Percentiles rank a stretch among this genome's conserved stretches.
These are phyloP conservation scores for Cyclopterus lumpus DNA, from an alignment of 2,797 vertebrate species.

Conservation along the genomic window DNA sequence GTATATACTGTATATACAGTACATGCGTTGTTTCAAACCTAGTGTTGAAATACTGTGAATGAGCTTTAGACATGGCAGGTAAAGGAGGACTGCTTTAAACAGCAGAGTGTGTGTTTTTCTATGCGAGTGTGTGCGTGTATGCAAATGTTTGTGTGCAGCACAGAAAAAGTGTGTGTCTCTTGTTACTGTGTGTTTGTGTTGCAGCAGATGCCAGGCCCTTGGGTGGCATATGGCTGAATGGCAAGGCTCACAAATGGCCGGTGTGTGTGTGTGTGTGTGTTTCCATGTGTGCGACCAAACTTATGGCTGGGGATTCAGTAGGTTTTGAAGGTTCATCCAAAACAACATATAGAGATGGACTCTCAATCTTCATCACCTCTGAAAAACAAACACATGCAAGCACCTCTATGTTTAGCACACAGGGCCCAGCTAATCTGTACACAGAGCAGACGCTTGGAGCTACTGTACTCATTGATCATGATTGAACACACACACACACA, in stretches of 20 bases:
- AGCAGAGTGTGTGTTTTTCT: neutral
- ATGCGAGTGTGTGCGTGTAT: conserved; percentile 8
- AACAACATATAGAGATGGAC: conserved; percentile 17
- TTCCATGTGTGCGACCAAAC: conserved; percentile 35
- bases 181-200: conserved; percentile 49
- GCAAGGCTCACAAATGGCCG: conserved; percentile 75
- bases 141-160: conserved; percentile 23
- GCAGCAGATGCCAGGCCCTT: conserved; percentile 79
- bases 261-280: conserved; percentile 19
- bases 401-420: conserved; percentile 64
- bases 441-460: conserved; percentile 64
- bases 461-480: conserved; percentile 59
- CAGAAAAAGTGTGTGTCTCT: conserved; percentile 31
- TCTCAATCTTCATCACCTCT: conserved; percentile 44
- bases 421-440: conserved; percentile 66
- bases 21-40: conserved; percentile 26
- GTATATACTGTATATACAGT: too few relatives aligned
- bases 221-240: conserved; percentile 77
- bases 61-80: conserved; percentile 63
- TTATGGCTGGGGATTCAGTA: conserved; percentile 26
- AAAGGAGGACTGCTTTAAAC: conserved; percentile 43
- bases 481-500: too few relatives aligned
- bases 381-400: conserved; percentile 47
- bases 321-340: conserved; percentile 43
- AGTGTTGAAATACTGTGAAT: conserved; percentile 33